phyloP scores from a whole-genome alignment of 2,797 vertebrate genomes.

The Chiroxiphia lanceolata region DNA sequence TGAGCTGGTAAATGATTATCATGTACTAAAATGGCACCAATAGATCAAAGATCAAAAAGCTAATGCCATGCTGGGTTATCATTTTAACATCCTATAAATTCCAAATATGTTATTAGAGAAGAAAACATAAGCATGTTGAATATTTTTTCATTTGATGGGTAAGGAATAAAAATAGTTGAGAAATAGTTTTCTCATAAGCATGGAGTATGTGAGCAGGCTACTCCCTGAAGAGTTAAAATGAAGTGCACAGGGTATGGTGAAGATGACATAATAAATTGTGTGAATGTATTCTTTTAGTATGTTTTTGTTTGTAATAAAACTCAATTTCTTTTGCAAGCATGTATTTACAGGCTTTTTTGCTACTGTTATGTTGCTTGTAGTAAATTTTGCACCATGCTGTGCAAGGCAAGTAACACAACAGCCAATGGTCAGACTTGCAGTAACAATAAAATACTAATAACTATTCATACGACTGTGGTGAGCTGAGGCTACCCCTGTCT shows the following conservation, averaged over 20 bases:
- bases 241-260: neutral
- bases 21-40: constrained; percentile 40
- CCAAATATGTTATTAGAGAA: neutral
- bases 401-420: neutral
- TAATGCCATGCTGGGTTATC: constrained; percentile 13
- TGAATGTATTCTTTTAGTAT: constrained; percentile 33
- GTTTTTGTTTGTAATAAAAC: constrained; percentile 45
- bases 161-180: neutral
- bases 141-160: neutral
- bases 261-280: constrained; percentile 13
- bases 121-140: neutral
- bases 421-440: neutral
- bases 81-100: constrained; percentile 21
- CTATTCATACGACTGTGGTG: neutral
- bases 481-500: neutral
- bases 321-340: constrained; percentile 38
- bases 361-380: neutral
- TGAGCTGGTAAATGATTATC: constrained; percentile 44
- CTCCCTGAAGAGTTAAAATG: neutral
- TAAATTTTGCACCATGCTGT: constrained; percentile 16
- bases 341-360: constrained; percentile 29
- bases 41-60: constrained; percentile 42
- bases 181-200: constrained; percentile 23
- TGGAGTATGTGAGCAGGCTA: neutral
- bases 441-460: constrained; percentile 35